Base-by-base conservation (phyloP, 2,888 invertebrate genomes). In the Sicus ferrugineus region DNA sequence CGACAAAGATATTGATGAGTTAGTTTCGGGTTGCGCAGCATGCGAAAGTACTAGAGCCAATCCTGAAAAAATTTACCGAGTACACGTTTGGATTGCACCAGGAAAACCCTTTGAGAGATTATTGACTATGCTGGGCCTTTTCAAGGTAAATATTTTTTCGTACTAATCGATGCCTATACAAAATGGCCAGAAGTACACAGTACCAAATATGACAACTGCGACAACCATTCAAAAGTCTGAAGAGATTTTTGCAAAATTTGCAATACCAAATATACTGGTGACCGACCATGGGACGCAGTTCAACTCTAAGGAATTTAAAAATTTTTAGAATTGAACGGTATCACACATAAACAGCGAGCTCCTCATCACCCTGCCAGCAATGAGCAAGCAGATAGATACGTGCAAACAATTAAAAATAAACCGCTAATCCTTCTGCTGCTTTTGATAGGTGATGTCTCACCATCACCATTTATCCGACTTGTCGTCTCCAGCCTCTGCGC, bases 151-250 rank as follows among this genome's bases (percentile, higher is more conserved):
- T 71, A 69, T 48, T 73, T 73, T n/a, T 73, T 75, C 26, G 42
- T 73, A 16, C 30, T 73, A 2, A 65, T 73, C 2, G 70, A 75
- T 23, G 73, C 72, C 3, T 73, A 56, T 11, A 76, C 73, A 28
- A 77, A 75, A 34, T 77, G 78, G 74, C 71, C 77, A 4, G 75
- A 79, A 69, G 73, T 77, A 7, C 72, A 71, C 54, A 9, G 58
- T 73, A n/a, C 54, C 71, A 11, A 74, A 70, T 58, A 73, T 74
- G 58, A 76, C 73, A 16, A 28, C 75, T 1, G 63, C 50, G 11
- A 71, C 68, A 30, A 74, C 74, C 2, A 72, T 75, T 26, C 54
- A 65, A 23, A 73, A 68, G 23, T 76, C 52, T 4, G 16, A 66
- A 46, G 50, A 74, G 30, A 70, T 75, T 63, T 75, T 74, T 71